These are phyloP conservation scores for Smittia aterrima DNA, from an alignment of 2,888 invertebrate genomes.

Conservation along the genomic window DNA sequence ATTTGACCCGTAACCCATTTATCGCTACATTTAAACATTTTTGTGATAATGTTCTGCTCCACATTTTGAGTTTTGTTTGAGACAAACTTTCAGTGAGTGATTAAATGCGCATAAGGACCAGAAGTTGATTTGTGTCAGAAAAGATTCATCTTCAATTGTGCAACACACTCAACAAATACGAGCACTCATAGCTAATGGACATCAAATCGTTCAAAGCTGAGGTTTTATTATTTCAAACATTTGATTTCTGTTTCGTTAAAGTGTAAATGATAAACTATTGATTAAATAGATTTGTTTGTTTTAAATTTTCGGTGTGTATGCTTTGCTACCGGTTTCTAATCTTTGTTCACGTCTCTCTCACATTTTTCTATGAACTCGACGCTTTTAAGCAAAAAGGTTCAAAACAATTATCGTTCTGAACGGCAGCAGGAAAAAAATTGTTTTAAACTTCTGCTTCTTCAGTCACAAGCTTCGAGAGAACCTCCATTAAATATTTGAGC, in stretches of 20 bases:
- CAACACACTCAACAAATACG: background rate
- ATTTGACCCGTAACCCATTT: conserved; percentile 41
- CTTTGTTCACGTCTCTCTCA: conserved; percentile 14
- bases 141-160: background rate
- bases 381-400: background rate
- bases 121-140: too few relatives aligned
- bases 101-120: background rate
- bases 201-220: conserved; percentile 39
- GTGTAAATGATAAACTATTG: conserved; percentile 40
- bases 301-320: conserved; percentile 36
- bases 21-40: conserved; percentile 39
- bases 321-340: conserved; percentile 41
- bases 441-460: conserved; percentile 6
- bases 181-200: conserved; percentile 35
- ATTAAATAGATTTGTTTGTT: conserved; percentile 37
- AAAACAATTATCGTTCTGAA: conserved; percentile 23
- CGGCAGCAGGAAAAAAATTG: background rate
- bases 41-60: background rate
- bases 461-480: background rate
- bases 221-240: conserved; percentile 25
- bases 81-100: background rate
- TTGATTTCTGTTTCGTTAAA: conserved; percentile 28
- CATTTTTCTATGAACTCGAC: background rate
- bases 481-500: conserved; percentile 40
- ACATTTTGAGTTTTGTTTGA: background rate